Base-by-base conservation (phyloP, 2,888 invertebrate species). In the Calliphora vomitoria region DNA sequence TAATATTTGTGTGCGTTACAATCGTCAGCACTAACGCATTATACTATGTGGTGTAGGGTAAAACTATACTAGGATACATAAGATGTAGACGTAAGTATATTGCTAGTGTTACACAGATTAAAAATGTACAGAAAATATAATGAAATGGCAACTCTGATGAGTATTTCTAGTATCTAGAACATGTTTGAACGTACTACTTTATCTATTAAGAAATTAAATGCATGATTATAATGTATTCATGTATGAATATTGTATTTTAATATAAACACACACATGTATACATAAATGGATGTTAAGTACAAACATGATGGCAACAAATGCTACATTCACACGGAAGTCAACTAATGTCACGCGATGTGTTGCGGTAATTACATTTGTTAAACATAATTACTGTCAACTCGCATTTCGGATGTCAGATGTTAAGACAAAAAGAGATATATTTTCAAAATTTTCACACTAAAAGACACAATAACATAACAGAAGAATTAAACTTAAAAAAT, bases 351-450 rank as follows among this genome's bases (percentile, higher is more conserved):
- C 13, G 47, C n/a, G 35, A 53, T 72, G 53, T 72, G 72, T 58
- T 72, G 58, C 41, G 55, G 58, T 58, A 58, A 72, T 72, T 72
- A 58, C 58, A 72, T 72, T 71, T 72, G 72, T 72, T 72, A 25
- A 55, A 58, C 55, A 55, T 72, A 72, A 72, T 72, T 72, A 58
- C 41, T 72, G 72, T 58, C 72, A 58, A 58, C 55, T 41, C 38
- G 11, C 58, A 58, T 38, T 18, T 72, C 10, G 41, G 8, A 58
- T 41, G 58, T 72, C 72, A 58, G 55, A 18, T 41, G 55, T 20
- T 72, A 20, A 35, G 18, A 72, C 41, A 55, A 31, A 20, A 72
- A 15, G 8, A 58, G 1, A 72, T 20, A 20, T 8, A 25, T 41
- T 18, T 18, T 20, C 20, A 62, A n/a, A 35, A 6, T n/a, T 55